These are phyloP conservation scores for Muscidifurax raptorellus DNA, from an alignment of 1,140 invertebrate species.

Conservation along the genomic window DNA sequence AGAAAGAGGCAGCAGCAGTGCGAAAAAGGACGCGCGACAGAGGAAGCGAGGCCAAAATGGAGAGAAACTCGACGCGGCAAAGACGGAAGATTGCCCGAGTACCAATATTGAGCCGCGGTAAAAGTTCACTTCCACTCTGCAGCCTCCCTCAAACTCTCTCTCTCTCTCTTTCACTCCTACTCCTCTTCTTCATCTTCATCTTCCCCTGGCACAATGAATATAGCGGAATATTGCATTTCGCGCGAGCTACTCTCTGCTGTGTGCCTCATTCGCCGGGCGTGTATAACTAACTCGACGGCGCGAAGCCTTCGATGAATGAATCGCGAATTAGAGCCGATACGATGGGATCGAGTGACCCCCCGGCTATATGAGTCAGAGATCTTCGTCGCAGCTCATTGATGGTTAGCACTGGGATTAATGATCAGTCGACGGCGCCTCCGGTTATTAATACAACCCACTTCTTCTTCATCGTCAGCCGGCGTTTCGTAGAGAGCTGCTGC, in stretches of 20 bases:
- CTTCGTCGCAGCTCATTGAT: background rate
- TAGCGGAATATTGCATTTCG: conserved; percentile 65
- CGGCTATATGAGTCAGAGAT: background rate
- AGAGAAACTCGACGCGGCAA: conserved; percentile 40
- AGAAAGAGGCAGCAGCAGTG: conserved; percentile 9
- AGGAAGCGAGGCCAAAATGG: conserved; percentile 55
- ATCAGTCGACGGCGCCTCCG: conserved; percentile 33
- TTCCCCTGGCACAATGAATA: conserved; percentile 60
- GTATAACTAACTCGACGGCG: background rate
- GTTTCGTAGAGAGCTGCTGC: background rate
- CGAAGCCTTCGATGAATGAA: background rate
- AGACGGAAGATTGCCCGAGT: conserved; percentile 56
- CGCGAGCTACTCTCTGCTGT: background rate
- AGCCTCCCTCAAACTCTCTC: conserved; percentile 22
- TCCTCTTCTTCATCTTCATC: conserved; percentile 46
- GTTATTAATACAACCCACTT: conserved; percentile 59
- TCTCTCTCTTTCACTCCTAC: conserved; percentile 33
- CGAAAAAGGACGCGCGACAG: conserved; percentile 51
- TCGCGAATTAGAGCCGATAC: conserved; percentile 13
- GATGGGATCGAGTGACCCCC: background rate
- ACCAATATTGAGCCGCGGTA: conserved; percentile 69
- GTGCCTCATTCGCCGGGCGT: background rate
- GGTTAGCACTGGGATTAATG: conserved; percentile 35
- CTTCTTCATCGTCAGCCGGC: background rate
- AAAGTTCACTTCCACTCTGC: conserved; percentile 61